Base-by-base conservation (phyloP, 2,113 vertebrate genomes). In the Trochalopteron elliotii region DNA sequence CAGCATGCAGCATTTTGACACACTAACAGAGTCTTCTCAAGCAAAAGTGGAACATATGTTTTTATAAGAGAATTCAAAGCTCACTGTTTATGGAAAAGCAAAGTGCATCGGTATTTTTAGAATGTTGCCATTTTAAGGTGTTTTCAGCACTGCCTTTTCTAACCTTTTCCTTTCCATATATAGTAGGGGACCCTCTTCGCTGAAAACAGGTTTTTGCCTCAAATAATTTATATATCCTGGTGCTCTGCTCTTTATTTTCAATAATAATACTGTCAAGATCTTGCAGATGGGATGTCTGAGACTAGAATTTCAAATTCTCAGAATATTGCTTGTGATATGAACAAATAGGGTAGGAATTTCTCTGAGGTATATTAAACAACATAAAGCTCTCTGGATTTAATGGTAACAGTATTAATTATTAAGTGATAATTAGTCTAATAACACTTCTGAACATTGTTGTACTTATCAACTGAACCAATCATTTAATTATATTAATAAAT, bases 381-480 rank as follows among this genome's bases (percentile, higher is more conserved):
- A 35, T 13, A 70, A 67, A 93, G 1, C 11, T 67, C 8, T 72
- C 20, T 77, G 31, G 33, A 77, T 84, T 59, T 75, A 25, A 63
- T 70, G 15, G 47, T 49, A 90, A 77, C 6, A 61, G 13, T 60
- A 93, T 94, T 96, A 95, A 95, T 93, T 93, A 93, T 81, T 91
- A 78, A 93, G 59, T 68, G n/a, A 71, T 96, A 96, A 97, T 92
- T 95, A 89, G 30, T 86, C 44, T n/a, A 76, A 92, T 83, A 64
- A 68, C 42, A 84, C 28, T 52, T 90, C 87, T 84, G 59, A 94
- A 94, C 15, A 72, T 60, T 93, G n/a, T 40, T 92, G 33, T 19
- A 9, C 19, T 60, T 96, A 85, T 75, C 59, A 88, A 55, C 25
- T 50, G 69, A 96, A 95, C 13, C 23, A 10, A 94, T 95, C 14